A percentile compares a stretch with the other conserved stretches of the same genome.
Conservation (phyloP, 2,113 vertebrate species). For the Antigone vipio region DNA sequence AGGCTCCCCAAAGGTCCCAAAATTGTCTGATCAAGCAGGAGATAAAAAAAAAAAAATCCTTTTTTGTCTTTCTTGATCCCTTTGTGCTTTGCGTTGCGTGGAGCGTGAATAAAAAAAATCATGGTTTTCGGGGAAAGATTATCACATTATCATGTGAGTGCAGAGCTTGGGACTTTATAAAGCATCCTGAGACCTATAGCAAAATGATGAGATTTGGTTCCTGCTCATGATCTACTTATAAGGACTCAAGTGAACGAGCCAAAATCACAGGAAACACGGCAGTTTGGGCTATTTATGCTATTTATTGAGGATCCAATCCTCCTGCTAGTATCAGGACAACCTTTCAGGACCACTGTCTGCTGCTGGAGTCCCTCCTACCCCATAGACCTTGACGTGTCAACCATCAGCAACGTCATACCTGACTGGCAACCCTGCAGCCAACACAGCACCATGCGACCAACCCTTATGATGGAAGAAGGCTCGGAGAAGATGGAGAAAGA, state of each 20-base stretch:
- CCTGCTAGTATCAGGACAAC: accelerated
- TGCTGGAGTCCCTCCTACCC: not conserved
- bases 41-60: not conserved
- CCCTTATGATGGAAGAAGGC: not conserved
- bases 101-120: not conserved
- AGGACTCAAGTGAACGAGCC: not conserved
- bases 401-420: not conserved
- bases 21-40: not conserved
- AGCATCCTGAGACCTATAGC: not conserved
- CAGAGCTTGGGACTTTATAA: not conserved
- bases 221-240: no score
- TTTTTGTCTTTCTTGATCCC: no score
- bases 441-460: accelerated
- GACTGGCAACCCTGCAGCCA: no score
- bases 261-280: not conserved
- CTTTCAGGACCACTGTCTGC: no score
- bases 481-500: not conserved
- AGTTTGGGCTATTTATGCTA: not conserved
- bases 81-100: not conserved
- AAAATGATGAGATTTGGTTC: not conserved
- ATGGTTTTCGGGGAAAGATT: accelerated
- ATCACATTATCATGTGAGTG: not conserved
- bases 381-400: not conserved
- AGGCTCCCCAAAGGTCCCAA: not conserved
- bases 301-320: not conserved